Evolutionary conservation across 1,140 invertebrate genomes (phyloP), one percentile per base, ranked within the genome.

Genomic region (Tyrophagus putrescentiae): DNA sequence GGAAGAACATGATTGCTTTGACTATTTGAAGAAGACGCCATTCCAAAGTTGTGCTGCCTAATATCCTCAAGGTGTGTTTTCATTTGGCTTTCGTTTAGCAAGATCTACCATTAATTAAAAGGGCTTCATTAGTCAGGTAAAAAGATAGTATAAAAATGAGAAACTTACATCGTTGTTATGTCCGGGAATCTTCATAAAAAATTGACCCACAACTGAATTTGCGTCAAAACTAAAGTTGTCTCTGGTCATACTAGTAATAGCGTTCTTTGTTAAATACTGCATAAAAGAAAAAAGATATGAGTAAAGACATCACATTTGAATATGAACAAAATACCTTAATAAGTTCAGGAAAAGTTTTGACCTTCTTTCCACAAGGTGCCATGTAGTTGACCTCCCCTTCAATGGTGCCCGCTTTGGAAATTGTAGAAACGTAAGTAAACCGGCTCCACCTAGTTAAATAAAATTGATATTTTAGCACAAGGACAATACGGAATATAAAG

Each of bases 191-290:
- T 23, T 59, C 68, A 90, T 85, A 18, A 89, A 73, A 70, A 92
- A 95, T 59, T 93, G 86, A 6, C 92, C 92, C 36, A 96, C 78
- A 52, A 92, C 78, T 0, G 84, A 79, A 61, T 85, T 82, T 31
- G 87, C 84, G 52, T 84, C 90, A 71, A 94, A 95, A 34, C 84
- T 91, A 71, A 95, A 95, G 72, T 94, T 86, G 25, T 89, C 86
- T 23, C 82, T 77, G 0, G 79, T 82, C 42, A 95, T 73, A 62
- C 87, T 84, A 6, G 78, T 70, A 28, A 74, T 72, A 31, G 64
- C 65, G 61, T 73, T 71, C 41, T 70, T 67, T 7, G 71, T 68
- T 18, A 76, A 57, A 65, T 75, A 76, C 71, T 75, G 67, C 16
- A 63, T 44, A 60, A 16, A 33, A 60, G 31, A 33, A 23, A 50